Base-by-base conservation (phyloP, 1,140 invertebrate species). In the Colletes gigas region DNA sequence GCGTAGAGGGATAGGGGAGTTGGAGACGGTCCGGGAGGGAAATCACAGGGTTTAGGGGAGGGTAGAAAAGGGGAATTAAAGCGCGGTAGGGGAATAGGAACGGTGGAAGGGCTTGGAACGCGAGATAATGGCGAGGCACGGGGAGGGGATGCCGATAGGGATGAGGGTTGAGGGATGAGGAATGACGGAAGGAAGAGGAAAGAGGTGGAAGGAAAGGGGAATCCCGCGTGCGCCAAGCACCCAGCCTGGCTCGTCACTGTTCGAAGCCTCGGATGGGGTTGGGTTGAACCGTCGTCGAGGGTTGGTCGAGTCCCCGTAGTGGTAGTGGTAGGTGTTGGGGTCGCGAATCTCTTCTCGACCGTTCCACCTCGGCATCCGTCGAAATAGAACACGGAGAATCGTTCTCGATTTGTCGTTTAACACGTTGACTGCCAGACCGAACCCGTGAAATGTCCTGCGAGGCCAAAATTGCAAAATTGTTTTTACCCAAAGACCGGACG, bases 281-380 rank as follows among this genome's bases (percentile, higher is more conserved):
- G 83, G 83, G 54, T 84, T 78, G 47, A 66, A 65, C 73, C 78
- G 65, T 76, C 52, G 57, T 41, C 55, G 57, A 72, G 70, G 72
- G 78, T 85, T 85, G 85, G 83, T 75, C 71, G 83, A 44, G 41
- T 83, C 57, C 83, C 19, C 78, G 59, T 72, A 55, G 67, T 47
- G 62, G 66, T 71, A 70, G 50, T 21, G 41, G 79, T 78, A 57
- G 75, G 80, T 79, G 80, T 74, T 66, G 81, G 83, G 84, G 84
- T 86, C 81, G 85, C 81, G 81, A 86, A 86, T 86, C 84, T 85
- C 83, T 86, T 69, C 81, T 86, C 85, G 81, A 75, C 76, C 85
- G 69, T 83, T 86, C 82, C 77, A 77, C 63, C 81, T 86, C 84
- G 67, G 60, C 81, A 67, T 76, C 76, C 83, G 59, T 75, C 73